Base-by-base conservation (phyloP, 2,888 invertebrate genomes). In the Hydroisotoma schaefferi region DNA sequence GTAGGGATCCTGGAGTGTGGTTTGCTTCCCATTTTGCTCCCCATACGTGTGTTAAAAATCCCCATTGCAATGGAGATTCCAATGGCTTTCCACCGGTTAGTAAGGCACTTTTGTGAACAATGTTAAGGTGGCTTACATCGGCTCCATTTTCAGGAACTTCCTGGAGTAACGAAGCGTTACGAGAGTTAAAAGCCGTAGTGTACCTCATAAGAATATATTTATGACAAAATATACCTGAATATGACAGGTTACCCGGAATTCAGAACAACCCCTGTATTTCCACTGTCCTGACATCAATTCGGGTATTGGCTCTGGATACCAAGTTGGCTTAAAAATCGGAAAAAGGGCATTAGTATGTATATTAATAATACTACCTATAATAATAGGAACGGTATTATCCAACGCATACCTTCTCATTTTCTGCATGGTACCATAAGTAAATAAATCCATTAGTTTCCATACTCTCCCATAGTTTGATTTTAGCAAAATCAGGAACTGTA, bases 101-200 rank as follows among this genome's bases (percentile, higher is more conserved):
- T 57, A 83, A 76, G 1, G 78, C 76, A 0, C 84, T 81, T 0
- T 83, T 83, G 71, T 94, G 94, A 0, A 94, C 83, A 0, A 87
- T 85, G 55, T 82, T 82, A 23, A 94, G 80, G 75, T 94, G 94
- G 0, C 87, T 86, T 1, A 87, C 81, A 73, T 94, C 93, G 0
- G 91, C 88, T 0, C 91, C 93, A 73, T 94, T 94, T 75, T 93
- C 93, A 0, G 92, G 90, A 38, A 93, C 87, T 73, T 94, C 92
- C 88, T 90, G 2, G 3, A 27, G 15, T 48, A 23, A 23, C 6
- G 8, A 48, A 70, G 72, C 52, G 71, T 43, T 43, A 18, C 20
- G 8, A 43, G 8, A 43, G 8, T 43, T 43, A 15, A 10, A n/a
- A n/a, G n/a, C n/a, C n/a, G n/a, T n/a, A n/a, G n/a, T n/a, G n/a